Evolutionary conservation across 92 coral and sea anemone genomes (phyloP), one percentile per base, ranked within the genome.

Genomic region (Pocillopora grandis): DNA sequence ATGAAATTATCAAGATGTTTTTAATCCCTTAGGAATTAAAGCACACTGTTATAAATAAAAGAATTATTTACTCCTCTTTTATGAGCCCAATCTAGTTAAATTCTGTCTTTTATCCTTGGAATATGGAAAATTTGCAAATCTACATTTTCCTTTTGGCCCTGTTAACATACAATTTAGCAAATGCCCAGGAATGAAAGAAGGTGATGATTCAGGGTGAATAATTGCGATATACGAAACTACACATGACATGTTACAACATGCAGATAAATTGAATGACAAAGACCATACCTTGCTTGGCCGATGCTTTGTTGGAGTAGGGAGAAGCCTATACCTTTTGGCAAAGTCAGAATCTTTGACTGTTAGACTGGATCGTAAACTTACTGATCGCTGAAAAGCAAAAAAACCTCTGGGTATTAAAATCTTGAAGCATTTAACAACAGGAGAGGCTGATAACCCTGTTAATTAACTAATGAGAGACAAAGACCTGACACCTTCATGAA

Each of bases 241-340:
- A 19, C 9, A 36, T 58, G 60, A 48, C 19, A 37, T 15, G 7
- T 69, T 27, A 55, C 31, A 33, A 58, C 52, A 52, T 58, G 18
- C 27, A n/a, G 13, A 35, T 20, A 15, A 42, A 70, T 5, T 31
- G 67, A 66, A 13, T 77, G 75, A 77, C 27, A 23, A 33, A 18
- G 18, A 57, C 36, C 75, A 27, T 84, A 93, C 97, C 95, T 94
- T 94, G 79, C 88, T 94, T 37, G 94, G 93, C 8, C 98, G 88
- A n/a, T 88, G 92, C 63, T 94, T 94, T 21, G 92, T 89, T 5
- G 95, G 98, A 1, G 98, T 94, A 23, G 95, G 95, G 4, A 88
- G 93, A 14, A 94, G 90, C 62, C 93, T 89, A 57, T 94, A 94
- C 65, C 93, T 88, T 80, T 94, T 94, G 36, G 95, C 93, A 79